These are phyloP conservation scores for Stomatorhinus ivindoensis DNA, from an alignment of 2,113 vertebrate genomes.

Conservation along the genomic window DNA sequence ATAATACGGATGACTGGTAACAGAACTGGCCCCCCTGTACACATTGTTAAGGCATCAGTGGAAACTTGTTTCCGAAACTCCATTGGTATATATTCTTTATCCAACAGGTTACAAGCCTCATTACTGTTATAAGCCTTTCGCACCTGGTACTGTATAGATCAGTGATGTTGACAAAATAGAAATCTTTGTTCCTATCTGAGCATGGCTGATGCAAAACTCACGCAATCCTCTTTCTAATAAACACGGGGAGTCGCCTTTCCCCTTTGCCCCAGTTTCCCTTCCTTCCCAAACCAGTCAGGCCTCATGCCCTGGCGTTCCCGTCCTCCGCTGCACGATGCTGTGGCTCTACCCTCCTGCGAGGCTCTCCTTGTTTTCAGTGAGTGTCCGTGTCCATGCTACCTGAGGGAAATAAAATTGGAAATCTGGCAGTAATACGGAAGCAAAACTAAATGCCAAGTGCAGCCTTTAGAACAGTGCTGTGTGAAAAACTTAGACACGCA, in stretches of 20 bases:
- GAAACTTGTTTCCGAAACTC: not conserved
- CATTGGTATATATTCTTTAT: not conserved
- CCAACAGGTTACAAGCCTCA: not conserved
- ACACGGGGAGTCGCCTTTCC: not conserved
- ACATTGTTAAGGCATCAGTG: not conserved
- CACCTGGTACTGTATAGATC: not conserved
- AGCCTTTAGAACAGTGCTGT: not conserved
- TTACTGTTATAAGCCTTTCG: not conserved
- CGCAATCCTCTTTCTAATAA: not conserved
- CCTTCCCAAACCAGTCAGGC: not conserved
- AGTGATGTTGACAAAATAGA: not conserved
- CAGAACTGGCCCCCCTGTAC: not conserved
- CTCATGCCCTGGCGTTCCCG: not conserved
- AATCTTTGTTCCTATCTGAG: not conserved
- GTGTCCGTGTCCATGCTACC: not conserved
- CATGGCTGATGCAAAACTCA: not conserved
- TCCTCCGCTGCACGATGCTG: not conserved
- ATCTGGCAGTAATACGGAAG: not conserved
- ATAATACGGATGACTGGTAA: not conserved
- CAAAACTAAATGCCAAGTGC: not conserved
- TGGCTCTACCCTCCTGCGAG: not conserved
- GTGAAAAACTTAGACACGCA: not conserved
- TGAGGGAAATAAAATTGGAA: not conserved
- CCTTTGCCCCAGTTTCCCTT: not conserved
- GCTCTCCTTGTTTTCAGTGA: not conserved